Base-by-base conservation (phyloP, 2,888 invertebrate species). In the Allygus modestus region DNA sequence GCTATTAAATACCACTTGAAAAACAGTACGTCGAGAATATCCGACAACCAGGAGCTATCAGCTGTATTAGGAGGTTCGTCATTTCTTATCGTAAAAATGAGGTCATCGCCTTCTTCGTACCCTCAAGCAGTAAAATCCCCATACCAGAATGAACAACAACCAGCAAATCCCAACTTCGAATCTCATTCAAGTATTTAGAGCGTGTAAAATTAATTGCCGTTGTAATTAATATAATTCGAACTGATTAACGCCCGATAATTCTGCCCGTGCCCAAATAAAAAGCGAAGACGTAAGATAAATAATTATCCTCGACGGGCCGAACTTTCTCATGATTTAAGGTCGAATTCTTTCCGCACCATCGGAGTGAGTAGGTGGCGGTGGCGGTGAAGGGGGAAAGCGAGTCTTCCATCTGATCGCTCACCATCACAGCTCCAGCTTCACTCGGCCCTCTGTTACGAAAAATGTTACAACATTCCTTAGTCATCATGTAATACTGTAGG, bases 301-400 rank as follows among this genome's bases (percentile, higher is more conserved):
- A 65, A 65, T 65, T 65, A 65, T 9, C 26, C 58, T 20, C 65
- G 84, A 65, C 65, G 7, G 65, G 58, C 43, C 41, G 23, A 41
- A 73, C 73, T 73, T 73, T 73, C 73, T 41, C 73, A 41, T 37
- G n/a, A 41, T 37, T 73, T 41, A 73, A 73, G 73, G 73, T 41
- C 69, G 69, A 15, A 73, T 37, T 41, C n/a, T 43, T 73, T 73
- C 73, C 73, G 73, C 73, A 15, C 73, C 73, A 73, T 73, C 23
- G 41, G 41, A 43, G 37, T 73, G 69, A 69, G 69, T 69, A 31
- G 41, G 73, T 15, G 65, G 31, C 11, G n/a, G 20, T 9, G 20
- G 31, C 28, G 7, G 23, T 0, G 58, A 23, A 15, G 2, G n/a
- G 58, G 58, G 58, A 23, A 46, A 46, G 37, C 37, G n/a, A 51